Percentiles rank a stretch among this genome's conserved stretches.
phyloP scores from a whole-genome alignment of 1,140 invertebrate genomes.

The Drosophila willistoni region DNA sequence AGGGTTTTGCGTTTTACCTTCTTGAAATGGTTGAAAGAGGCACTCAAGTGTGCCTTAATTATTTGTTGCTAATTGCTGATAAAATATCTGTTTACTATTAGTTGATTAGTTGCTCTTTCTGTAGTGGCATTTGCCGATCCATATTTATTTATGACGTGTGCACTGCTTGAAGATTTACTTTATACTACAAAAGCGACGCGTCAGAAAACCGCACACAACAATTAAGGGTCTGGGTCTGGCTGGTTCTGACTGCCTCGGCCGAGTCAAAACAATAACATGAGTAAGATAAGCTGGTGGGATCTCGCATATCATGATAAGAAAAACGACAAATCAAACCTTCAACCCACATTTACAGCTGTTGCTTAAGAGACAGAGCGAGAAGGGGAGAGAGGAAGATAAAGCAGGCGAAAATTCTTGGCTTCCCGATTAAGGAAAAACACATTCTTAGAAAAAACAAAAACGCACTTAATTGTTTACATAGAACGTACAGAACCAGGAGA shows the following conservation, averaged over 20 bases:
- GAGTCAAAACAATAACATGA: constrained; percentile 10
- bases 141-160: constrained; percentile 26
- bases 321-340: neutral
- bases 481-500: constrained; percentile 8
- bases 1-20: neutral
- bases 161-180: neutral
- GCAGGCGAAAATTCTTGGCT: constrained; percentile 5
- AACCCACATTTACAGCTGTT: constrained; percentile 8
- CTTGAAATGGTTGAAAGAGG: neutral
- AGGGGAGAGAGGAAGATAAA: neutral
- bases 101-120: neutral
- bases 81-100: constrained; percentile 38
- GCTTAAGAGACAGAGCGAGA: neutral
- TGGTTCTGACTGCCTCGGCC: too few species aligned
- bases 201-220: neutral
- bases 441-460: constrained; percentile 16
- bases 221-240: constrained; percentile 1
- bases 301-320: constrained; percentile 3
- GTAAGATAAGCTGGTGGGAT: constrained; percentile 15
- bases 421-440: constrained; percentile 1
- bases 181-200: neutral
- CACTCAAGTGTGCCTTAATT: constrained; percentile 15
- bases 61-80: constrained; percentile 55
- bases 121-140: neutral
- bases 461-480: constrained; percentile 38